Evolutionary conservation across 2,797 vertebrate genomes (phyloP), one percentile per base, ranked within the genome.

Genomic region (Thripadectes ignobilis): DNA sequence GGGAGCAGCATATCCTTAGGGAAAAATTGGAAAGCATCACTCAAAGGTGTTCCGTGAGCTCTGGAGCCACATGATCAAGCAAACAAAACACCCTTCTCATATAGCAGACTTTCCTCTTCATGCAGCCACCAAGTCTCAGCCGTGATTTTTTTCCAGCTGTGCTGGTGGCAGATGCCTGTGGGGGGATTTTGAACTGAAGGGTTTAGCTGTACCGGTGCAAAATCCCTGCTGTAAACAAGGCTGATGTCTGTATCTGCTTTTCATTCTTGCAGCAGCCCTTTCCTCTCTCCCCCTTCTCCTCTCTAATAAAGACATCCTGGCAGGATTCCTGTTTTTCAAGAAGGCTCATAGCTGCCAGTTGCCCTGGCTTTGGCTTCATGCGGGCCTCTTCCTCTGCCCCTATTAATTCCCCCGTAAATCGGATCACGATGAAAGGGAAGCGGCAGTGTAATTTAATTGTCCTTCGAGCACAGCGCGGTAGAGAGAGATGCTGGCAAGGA

Each of bases 381-480:
- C 2, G 3, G 74, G 34, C 58, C 76, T 92, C 86, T 92, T 96
- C 93, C 95, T 93, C 88, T 94, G 79, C 71, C 78, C 79, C 65
- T 86, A 41, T 93, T 94, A 93, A 95, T 95, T 92, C 54, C 34
- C 69, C 73, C 10, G 36, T 79, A 88, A 96, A 95, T 94, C 3
- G 9, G 84, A 96, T 96, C 78, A 85, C 23, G 91, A 52, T 63
- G 86, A 97, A 95, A 96, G 88, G 86, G 84, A 91, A 93, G 49
- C 5, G 0, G 72, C 68, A 51, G 68, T 3, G 55, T 96, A 94
- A 96, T 96, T 71, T 15, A 83, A 96, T 96, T 95, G 75, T 96
- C 43, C 61, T 80, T 57, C 1, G 2, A 89, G 88, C 72, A 71
- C 75, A 80, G 77, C 0, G 3, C 4, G 2, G 75, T 87, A 46